phyloP scores from a whole-genome alignment of 2,797 vertebrate genomes.

The Acrossocheilus wenchowensis region DNA sequence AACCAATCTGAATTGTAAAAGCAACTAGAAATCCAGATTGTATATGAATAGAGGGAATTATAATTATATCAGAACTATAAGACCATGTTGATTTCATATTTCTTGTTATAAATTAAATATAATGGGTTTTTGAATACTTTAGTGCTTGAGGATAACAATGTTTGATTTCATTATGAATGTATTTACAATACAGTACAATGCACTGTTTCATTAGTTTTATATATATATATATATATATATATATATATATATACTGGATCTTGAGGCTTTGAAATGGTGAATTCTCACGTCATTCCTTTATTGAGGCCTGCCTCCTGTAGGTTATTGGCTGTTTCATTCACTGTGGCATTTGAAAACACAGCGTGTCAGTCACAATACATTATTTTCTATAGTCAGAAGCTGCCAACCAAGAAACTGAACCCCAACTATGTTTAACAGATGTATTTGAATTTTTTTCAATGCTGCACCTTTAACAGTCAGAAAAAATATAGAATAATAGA shows the following conservation, averaged over 20 bases:
- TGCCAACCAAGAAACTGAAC: slow-evolving; percentile 1
- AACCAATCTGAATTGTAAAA: not conserved
- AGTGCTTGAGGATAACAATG: not conserved
- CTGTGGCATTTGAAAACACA: slow-evolving; percentile 10
- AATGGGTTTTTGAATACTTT: not conserved
- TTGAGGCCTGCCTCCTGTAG: slow-evolving; percentile 1
- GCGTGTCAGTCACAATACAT: not conserved
- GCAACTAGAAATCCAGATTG: not conserved
- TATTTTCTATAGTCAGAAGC: not conserved
- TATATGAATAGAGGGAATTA: not conserved
- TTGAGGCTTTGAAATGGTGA: slow-evolving; percentile 16
- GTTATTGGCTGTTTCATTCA: slow-evolving; percentile 16
- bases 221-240: not conserved
- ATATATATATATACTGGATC: not conserved
- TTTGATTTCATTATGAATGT: slow-evolving; percentile 38
- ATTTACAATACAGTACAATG: slow-evolving; percentile 23
- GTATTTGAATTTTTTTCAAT: not conserved
- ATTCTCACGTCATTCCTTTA: not conserved
- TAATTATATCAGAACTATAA: not conserved
- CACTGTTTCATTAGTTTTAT: not conserved
- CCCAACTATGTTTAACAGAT: not conserved
- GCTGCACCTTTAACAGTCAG: not conserved
- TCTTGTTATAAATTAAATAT: not conserved
- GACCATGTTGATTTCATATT: not conserved
- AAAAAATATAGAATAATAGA: not conserved